Evolutionary conservation across 2,888 invertebrate genomes (phyloP), one percentile per base, ranked within the genome.

Genomic region (Amblyjoppa fuscipennis): DNA sequence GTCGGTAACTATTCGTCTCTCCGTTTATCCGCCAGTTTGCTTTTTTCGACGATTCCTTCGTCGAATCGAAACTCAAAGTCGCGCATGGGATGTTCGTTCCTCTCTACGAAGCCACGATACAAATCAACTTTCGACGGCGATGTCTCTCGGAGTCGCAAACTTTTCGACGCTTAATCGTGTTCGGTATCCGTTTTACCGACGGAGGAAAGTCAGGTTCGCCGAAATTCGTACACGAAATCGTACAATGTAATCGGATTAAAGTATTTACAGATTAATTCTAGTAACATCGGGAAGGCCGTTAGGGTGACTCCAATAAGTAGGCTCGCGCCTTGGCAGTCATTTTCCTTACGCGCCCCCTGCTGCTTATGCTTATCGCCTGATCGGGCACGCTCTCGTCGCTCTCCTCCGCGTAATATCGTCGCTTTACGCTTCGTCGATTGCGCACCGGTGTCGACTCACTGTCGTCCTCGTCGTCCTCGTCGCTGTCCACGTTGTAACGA

Each of bases 311-410:
- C 49, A 94, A 92, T 85, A 96, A 93, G 89, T 96, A 95, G 73
- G 97, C 97, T 75, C 97, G 95, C 84, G 97, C 98, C 92, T 97
- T 96, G 81, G 97, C 96, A 38, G 98, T 98, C 90, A 98, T 96
- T 94, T 97, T 97, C 76, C 98, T 96, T 80, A 98, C 96, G 61
- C 98, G 96, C 2, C 98, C 98, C 76, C 98, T 96, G 90, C 98
- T 98, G 92, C 97, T 97, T 49, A 97, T 96, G 89, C 95, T 96
- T 69, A 96, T 94, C 59, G 93, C 94, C 20, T 94, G 93, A 84
- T 92, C 92, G 3, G 90, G 91, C 61, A 89, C 87, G 86, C 92
- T 92, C 68, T 93, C 94, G 69, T 93, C 93, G 87, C 93, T 93
- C 7, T 93, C 94, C 84, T 94, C 94, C 2, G 93, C 93, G 71